A percentile compares a stretch with the other conserved stretches of the same genome.
phyloP scores from a whole-genome alignment of 2,113 vertebrate genomes.

The Macrotis lagotis region DNA sequence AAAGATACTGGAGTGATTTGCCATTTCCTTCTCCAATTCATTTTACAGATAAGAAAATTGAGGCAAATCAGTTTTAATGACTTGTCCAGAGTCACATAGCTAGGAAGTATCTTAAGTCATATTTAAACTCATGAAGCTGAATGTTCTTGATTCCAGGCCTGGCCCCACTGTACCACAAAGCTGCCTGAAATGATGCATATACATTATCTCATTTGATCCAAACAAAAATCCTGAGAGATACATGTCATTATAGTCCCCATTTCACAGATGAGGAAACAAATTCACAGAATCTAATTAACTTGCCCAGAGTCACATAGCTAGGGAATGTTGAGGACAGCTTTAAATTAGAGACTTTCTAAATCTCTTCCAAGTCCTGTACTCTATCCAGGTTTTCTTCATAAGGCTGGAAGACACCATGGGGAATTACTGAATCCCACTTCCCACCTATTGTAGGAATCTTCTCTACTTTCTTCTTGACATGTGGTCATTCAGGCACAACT shows the following conservation, averaged over 20 bases:
- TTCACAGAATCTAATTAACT: background rate
- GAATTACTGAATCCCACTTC: background rate
- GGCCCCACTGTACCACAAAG: background rate
- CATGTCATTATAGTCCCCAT: background rate
- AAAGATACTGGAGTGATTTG: background rate
- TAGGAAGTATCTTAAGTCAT: background rate
- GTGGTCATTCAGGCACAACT: background rate
- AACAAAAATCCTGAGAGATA: background rate
- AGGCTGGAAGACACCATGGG: background rate
- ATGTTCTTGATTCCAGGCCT: background rate
- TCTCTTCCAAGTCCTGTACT: background rate
- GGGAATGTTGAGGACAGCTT: background rate
- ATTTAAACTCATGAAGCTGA: background rate
- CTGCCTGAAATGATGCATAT: background rate
- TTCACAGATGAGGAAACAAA: constrained; percentile 3
- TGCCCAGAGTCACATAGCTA: background rate
- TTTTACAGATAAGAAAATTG: background rate
- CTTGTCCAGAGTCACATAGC: background rate
- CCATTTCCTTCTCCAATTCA: background rate
- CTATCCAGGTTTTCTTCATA: background rate
- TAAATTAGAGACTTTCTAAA: background rate
- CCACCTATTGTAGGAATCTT: background rate
- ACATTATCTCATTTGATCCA: background rate
- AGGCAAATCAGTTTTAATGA: background rate
- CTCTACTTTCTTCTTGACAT: background rate